phyloP scores from a whole-genome alignment of 2,113 vertebrate species.

The Bothrops jararaca region DNA sequence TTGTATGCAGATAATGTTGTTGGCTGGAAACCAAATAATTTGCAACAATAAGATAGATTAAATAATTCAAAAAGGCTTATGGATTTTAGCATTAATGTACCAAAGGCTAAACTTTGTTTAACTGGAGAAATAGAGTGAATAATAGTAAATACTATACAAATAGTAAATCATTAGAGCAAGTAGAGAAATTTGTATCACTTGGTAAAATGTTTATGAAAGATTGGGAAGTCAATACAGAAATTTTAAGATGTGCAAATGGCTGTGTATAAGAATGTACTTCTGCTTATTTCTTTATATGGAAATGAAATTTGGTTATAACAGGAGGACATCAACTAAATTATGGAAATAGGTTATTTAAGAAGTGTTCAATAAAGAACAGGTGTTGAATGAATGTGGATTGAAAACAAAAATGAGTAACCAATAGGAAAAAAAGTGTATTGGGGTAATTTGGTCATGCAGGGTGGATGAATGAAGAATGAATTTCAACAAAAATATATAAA shows the following conservation, averaged over 20 bases:
- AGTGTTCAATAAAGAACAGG: not conserved
- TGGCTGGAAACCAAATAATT: not conserved
- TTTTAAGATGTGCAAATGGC: not conserved
- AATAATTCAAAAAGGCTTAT: not conserved
- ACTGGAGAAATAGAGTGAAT: not conserved
- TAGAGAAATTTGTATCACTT: not conserved
- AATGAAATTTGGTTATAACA: not conserved
- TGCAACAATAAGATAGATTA: not conserved
- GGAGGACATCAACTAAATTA: not conserved
- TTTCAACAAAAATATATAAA: not conserved
- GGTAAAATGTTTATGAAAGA: not conserved
- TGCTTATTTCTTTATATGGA: not conserved
- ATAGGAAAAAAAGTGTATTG: not conserved
- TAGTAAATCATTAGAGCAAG: not conserved
- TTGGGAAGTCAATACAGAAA: not conserved
- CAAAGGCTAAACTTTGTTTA: not conserved
- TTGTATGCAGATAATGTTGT: not conserved
- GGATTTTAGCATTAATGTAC: not conserved
- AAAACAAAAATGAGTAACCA: not conserved
- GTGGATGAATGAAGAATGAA: not conserved
- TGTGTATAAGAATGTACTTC: not conserved
- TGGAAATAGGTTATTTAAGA: not conserved
- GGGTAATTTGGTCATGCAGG: not conserved
- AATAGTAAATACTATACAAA: not conserved
- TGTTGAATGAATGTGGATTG: not conserved